Percentiles rank a stretch among this genome's conserved stretches.
Evolutionary conservation across 2,113 vertebrate genomes (phyloP).

Genomic region (Collichthys lucidus): DNA sequence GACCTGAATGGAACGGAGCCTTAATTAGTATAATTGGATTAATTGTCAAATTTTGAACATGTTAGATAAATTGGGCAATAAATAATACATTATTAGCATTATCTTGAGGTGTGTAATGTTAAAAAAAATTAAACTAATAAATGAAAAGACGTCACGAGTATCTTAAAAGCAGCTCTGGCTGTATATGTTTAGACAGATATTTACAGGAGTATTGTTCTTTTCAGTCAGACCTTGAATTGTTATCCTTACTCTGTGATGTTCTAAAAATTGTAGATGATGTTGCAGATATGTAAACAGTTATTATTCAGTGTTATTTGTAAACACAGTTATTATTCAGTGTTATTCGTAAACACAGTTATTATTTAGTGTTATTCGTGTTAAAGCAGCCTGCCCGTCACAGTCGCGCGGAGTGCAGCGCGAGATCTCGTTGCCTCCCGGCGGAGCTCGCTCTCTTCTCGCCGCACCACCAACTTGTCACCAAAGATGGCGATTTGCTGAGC

Average conservation of each 20-base stretch:
- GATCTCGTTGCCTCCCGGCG: slow-evolving; percentile 48
- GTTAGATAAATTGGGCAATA: too few relatives aligned
- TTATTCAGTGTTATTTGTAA: too few relatives aligned
- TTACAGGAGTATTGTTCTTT: not conserved
- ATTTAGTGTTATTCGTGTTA: too few relatives aligned
- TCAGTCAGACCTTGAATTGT: not conserved
- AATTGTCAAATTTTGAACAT: too few relatives aligned
- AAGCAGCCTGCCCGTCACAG: not conserved
- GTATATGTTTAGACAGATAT: not conserved
- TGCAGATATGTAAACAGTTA: too few relatives aligned
- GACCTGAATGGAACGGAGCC: too few relatives aligned
- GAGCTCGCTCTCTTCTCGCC: slow-evolving; percentile 47
- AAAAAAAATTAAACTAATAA: not conserved
- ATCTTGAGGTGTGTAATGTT: too few relatives aligned
- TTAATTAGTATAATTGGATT: too few relatives aligned
- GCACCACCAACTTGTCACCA: slow-evolving; percentile 77
- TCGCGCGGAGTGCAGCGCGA: slow-evolving; percentile 38
- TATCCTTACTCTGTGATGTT: not conserved
- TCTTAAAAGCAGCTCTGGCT: not conserved
- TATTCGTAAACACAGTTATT: too few relatives aligned
- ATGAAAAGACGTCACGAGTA: not conserved
- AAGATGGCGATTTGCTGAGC: slow-evolving; percentile 84
- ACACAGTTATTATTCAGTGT: too few relatives aligned
- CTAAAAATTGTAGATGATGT: too few relatives aligned
- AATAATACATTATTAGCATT: not conserved